These are phyloP conservation scores for Nycticryphes semicollaris DNA, from an alignment of 2,113 vertebrate genomes.

Conservation along the genomic window DNA sequence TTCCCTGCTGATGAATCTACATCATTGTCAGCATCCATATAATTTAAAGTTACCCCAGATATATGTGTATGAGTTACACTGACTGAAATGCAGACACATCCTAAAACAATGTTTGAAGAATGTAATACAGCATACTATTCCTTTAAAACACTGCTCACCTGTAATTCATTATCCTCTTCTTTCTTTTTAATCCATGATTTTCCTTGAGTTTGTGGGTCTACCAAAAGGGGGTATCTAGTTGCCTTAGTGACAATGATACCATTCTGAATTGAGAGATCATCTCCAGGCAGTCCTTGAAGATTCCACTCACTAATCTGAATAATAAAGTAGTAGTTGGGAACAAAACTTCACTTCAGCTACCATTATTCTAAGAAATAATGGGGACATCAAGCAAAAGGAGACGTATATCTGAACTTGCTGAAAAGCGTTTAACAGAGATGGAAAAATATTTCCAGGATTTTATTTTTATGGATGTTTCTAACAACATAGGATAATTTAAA, in stretches of 20 bases:
- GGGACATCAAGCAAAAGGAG: not conserved
- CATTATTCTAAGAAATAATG: not conserved
- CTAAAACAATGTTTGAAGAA: not conserved
- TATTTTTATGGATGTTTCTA: not conserved
- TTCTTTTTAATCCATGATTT: slow-evolving; percentile 81
- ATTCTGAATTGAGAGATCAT: slow-evolving; percentile 81
- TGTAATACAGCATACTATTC: not conserved
- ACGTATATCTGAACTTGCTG: not conserved
- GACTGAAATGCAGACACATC: not conserved
- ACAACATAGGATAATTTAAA: not conserved
- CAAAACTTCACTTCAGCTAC: not conserved
- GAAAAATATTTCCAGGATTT: not conserved
- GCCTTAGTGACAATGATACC: slow-evolving; percentile 82
- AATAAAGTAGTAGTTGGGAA: not conserved
- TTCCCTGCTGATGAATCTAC: not conserved
- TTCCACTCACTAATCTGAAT: slow-evolving; percentile 79
- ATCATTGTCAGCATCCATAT: not conserved
- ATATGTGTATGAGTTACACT: not conserved
- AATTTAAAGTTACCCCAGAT: not conserved
- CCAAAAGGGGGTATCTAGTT: slow-evolving; percentile 78
- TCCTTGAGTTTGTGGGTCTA: slow-evolving; percentile 81
- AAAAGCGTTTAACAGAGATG: not conserved
- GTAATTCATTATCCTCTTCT: slow-evolving; percentile 76
- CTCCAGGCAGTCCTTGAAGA: slow-evolving; percentile 78
- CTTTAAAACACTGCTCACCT: slow-evolving; percentile 52